Evolutionary conservation across 1,140 invertebrate species (phyloP), one percentile per base, ranked within the genome.

Genomic region (Oedothorax gibbosus): DNA sequence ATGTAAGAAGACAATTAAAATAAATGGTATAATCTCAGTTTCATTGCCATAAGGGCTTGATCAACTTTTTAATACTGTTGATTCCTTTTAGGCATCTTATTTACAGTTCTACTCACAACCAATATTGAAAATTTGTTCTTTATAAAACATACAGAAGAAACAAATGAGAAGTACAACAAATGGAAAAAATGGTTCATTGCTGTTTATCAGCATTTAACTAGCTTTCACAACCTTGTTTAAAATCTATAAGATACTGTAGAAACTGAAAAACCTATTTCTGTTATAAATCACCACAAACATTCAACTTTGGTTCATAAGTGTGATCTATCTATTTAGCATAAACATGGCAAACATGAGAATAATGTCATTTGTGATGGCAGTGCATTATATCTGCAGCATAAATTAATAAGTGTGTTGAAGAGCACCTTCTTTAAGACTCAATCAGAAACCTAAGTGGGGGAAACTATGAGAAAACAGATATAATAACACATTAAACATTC

Each of bases 81-180:
- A 83, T 56, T 62, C 81, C 53, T 69, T 65, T 83, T n/a, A 79
- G 49, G 49, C n/a, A 82, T 14, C 62, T 71, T 82, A 72, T 60
- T 66, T 73, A 71, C 71, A 83, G 20, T 49, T 66, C 57, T 75
- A 75, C 69, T 60, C 51, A 83, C 49, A 83, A 83, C 56, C 60
- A 60, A 71, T 83, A 72, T 49, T 72, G 71, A 83, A 83, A 83
- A 83, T 83, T 83, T 83, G 71, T 83, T 83, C 81, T 83, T 79
- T 51, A 81, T 69, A 65, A 83, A 83, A 69, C 56, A 66, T 66
- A 82, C 11, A 82, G 20, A 83, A 66, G 73, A 66, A 75, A 83
- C 69, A 83, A 75, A 83, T 75, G 71, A 83, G 21, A 66, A 35
- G 35, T 51, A 76, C 54, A 75, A 83, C 54, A 83, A 10, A 75